A percentile compares a stretch with the other conserved stretches of the same genome.
Evolutionary conservation across 2,797 vertebrate species (phyloP).

Genomic region (Hirundo rustica): DNA sequence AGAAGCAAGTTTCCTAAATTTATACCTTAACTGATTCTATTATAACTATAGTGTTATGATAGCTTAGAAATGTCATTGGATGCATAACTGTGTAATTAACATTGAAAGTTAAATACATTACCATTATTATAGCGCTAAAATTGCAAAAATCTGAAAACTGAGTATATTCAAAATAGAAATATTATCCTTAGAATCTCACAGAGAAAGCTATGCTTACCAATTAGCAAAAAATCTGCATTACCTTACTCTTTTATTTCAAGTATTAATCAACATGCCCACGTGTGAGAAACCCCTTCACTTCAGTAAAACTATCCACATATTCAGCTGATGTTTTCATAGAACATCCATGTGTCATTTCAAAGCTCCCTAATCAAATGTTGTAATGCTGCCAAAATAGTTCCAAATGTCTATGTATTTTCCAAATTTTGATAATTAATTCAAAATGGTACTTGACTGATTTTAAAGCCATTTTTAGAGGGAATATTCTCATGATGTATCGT

Average conservation of each 20-base stretch:
- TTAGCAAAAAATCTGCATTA: not conserved
- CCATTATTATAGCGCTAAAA: not conserved
- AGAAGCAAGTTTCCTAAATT: not conserved
- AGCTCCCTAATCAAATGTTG: conserved; percentile 1
- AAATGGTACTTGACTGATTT: not conserved
- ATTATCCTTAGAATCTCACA: not conserved
- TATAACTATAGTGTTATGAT: not conserved
- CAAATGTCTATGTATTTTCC: not conserved
- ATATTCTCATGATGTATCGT: not conserved
- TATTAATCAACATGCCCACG: not conserved
- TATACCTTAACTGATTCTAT: not conserved
- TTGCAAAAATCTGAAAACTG: not conserved
- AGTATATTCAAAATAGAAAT: not conserved
- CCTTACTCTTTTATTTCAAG: not conserved
- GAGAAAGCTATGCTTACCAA: not conserved
- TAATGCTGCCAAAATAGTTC: not conserved
- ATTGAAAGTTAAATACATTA: not conserved
- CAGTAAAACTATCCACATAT: not conserved
- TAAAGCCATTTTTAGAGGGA: not conserved
- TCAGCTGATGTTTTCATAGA: not conserved
- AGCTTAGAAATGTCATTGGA: not conserved
- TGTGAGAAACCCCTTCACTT: not conserved
- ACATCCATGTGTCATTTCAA: not conserved
- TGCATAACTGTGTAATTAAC: not conserved
- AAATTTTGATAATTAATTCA: conserved; percentile 8